These are phyloP conservation scores for Tiaroga cobitis DNA, from an alignment of 2,797 vertebrate genomes.

Conservation along the genomic window DNA sequence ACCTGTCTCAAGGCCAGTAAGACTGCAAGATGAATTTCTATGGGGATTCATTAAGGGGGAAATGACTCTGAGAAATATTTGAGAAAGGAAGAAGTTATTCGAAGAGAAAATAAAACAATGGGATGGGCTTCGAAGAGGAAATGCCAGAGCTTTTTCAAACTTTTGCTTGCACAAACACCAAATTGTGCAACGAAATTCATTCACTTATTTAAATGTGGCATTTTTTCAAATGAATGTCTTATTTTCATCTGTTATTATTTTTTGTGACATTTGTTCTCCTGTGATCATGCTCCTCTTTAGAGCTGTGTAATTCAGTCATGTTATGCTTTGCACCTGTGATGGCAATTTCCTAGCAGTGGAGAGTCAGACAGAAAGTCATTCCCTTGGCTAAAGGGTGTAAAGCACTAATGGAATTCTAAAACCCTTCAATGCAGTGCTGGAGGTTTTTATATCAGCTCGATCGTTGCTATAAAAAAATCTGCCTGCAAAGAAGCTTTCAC, in stretches of 20 bases:
- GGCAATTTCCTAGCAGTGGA: slow-evolving; percentile 46
- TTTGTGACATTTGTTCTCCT: slow-evolving; percentile 26
- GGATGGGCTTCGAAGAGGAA: background rate
- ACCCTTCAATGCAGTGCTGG: slow-evolving; percentile 15
- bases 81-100: background rate
- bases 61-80: background rate
- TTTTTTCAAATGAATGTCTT: slow-evolving; percentile 20
- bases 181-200: background rate
- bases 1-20: slow-evolving; percentile 33
- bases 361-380: slow-evolving; percentile 35
- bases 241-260: slow-evolving; percentile 20
- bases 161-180: background rate
- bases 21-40: slow-evolving; percentile 5
- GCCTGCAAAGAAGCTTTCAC: slow-evolving; percentile 22
- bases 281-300: slow-evolving; percentile 26
- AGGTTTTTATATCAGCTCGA: slow-evolving; percentile 49
- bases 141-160: background rate
- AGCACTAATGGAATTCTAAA: slow-evolving; percentile 53
- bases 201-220: slow-evolving; percentile 23
- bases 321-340: slow-evolving; percentile 41
- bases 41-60: slow-evolving; percentile 4
- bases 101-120: slow-evolving; percentile 4
- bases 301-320: slow-evolving; percentile 44
- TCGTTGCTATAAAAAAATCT: background rate
- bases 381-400: slow-evolving; percentile 21